phyloP scores from a whole-genome alignment of 2,797 vertebrate genomes.

The Aplochiton taeniatus region DNA sequence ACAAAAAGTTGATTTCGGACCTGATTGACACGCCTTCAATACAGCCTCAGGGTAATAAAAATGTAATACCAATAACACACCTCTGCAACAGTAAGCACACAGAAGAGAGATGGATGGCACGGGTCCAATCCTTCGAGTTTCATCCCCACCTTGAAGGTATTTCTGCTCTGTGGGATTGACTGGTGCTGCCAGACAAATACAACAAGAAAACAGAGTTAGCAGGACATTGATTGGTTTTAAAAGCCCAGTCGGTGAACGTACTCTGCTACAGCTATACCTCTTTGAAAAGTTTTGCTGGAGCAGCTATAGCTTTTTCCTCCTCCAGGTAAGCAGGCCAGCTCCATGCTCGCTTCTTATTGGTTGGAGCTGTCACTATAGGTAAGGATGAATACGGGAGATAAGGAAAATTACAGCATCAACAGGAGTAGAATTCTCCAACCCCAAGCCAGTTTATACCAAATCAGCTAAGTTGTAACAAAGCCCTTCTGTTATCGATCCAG shows the following conservation, averaged over 20 bases:
- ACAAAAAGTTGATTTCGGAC: neutral
- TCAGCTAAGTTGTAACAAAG: no score
- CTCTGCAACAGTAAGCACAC: slow-evolving; percentile 89
- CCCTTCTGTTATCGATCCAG: no score
- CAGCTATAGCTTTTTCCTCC: slow-evolving; percentile 84
- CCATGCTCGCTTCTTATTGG: slow-evolving; percentile 85
- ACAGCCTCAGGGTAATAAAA: neutral
- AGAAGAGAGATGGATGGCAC: slow-evolving; percentile 86
- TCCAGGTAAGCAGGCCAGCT: slow-evolving; percentile 90
- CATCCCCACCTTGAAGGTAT: slow-evolving; percentile 91
- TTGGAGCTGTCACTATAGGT: slow-evolving; percentile 65
- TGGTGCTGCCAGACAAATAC: slow-evolving; percentile 78
- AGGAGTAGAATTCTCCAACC: no score
- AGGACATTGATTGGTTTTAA: neutral
- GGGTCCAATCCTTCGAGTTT: slow-evolving; percentile 92
- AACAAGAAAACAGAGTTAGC: slow-evolving; percentile 1
- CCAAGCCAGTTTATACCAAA: no score
- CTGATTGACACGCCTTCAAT: neutral
- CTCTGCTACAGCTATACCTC: slow-evolving; percentile 71
- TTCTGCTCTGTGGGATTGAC: slow-evolving; percentile 87
- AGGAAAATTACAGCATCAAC: neutral
- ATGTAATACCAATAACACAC: slow-evolving; percentile 55
- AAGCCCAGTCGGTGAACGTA: neutral
- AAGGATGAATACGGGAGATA: neutral
- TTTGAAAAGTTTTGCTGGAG: slow-evolving; percentile 88